phyloP scores from a whole-genome alignment of 2,113 vertebrate species.

The Gavia stellata region DNA sequence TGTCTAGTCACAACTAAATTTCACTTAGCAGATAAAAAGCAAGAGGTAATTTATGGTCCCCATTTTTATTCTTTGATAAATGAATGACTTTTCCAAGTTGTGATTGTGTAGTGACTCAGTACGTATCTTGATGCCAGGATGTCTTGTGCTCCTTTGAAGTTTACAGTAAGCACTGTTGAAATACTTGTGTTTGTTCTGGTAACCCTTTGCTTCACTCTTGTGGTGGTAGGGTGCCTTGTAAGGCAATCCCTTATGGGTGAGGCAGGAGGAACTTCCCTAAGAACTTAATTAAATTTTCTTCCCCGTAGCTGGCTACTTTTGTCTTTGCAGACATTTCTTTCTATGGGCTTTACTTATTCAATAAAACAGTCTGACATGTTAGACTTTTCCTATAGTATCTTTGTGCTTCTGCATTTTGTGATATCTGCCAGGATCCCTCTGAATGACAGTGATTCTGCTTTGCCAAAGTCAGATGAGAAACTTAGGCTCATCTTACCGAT shows the following conservation, averaged over 20 bases:
- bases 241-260: neutral
- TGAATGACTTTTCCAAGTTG: neutral
- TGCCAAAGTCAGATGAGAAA: neutral
- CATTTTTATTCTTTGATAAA: neutral
- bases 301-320: neutral
- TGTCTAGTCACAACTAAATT: constrained; percentile 8
- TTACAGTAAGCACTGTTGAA: neutral
- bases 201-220: neutral
- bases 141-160: neutral
- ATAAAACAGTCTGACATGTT: neutral
- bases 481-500: neutral
- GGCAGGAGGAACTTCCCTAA: neutral
- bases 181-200: neutral
- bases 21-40: constrained; percentile 10
- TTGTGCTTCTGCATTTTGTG: neutral
- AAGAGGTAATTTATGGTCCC: neutral
- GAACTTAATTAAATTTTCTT: neutral
- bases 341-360: neutral
- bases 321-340: neutral
- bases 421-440: neutral
- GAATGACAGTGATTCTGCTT: neutral
- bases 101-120: neutral
- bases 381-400: neutral
- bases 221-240: neutral
- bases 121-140: neutral